phyloP scores from a whole-genome alignment of 2,113 vertebrate species.

The Drymodes brunneopygia region DNA sequence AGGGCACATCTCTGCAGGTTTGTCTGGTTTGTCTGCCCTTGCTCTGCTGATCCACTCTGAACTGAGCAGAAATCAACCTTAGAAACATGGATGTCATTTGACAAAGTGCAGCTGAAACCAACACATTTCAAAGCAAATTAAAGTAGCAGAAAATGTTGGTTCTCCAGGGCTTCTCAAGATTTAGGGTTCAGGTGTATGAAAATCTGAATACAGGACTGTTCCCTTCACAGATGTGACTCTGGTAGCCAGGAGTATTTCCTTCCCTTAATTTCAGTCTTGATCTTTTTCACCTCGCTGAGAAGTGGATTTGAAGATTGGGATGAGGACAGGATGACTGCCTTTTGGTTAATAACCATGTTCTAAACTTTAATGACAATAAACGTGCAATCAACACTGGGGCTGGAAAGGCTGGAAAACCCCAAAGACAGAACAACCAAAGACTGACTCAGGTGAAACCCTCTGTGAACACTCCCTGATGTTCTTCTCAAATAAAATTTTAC shows the following conservation, averaged over 20 bases:
- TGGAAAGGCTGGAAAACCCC: background rate
- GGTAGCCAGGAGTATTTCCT: background rate
- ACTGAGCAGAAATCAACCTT: background rate
- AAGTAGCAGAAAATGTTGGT: background rate
- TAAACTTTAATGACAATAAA: background rate
- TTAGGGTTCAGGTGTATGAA: background rate
- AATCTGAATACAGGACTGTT: background rate
- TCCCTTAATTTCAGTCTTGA: background rate
- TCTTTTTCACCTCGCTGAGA: background rate
- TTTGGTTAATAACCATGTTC: background rate
- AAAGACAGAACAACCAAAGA: background rate
- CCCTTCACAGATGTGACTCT: background rate
- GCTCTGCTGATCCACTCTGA: background rate
- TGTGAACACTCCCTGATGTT: background rate
- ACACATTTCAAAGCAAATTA: background rate
- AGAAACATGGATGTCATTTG: background rate
- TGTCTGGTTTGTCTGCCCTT: background rate
- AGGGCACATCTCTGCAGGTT: background rate
- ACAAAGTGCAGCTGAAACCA: background rate
- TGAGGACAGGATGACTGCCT: background rate
- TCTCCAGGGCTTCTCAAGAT: background rate
- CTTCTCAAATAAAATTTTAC: background rate
- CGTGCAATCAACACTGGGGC: rapidly evolving
- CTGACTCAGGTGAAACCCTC: background rate
- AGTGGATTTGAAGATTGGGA: background rate